phyloP scores from a whole-genome alignment of 2,113 vertebrate species.

The Bubalus kerabau region DNA sequence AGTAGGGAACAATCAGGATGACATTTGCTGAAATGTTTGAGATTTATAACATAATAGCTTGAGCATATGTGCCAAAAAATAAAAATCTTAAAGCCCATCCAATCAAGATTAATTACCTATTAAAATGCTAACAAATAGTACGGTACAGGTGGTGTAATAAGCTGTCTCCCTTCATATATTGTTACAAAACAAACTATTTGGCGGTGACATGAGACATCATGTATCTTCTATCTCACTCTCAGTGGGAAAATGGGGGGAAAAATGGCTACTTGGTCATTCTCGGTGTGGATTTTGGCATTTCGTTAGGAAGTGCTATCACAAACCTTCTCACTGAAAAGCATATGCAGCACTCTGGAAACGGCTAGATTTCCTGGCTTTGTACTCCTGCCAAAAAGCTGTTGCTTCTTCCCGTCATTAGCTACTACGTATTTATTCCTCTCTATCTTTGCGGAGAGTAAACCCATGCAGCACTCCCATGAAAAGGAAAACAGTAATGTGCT shows the following conservation, averaged over 20 bases:
- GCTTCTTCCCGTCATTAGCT: conserved; percentile 21
- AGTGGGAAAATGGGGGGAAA: conserved; percentile 67
- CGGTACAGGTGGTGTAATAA: conserved; percentile 76
- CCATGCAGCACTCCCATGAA: not conserved
- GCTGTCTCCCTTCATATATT: conserved; percentile 10
- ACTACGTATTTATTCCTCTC: not conserved
- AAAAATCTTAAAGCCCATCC: conserved; percentile 80
- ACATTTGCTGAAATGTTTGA: conserved; percentile 82
- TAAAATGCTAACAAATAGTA: conserved; percentile 74
- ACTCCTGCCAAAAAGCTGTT: conserved; percentile 53
- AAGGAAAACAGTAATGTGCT: conserved; percentile 34
- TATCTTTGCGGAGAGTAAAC: conserved; percentile 14
- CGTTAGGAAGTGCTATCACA: conserved; percentile 58
- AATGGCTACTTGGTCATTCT: conserved; percentile 45
- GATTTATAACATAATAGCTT: conserved; percentile 86
- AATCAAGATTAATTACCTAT: conserved; percentile 87
- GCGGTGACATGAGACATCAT: conserved; percentile 33
- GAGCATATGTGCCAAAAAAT: conserved; percentile 80
- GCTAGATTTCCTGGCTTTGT: conserved; percentile 68
- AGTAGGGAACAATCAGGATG: conserved; percentile 83
- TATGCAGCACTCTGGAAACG: conserved; percentile 61
- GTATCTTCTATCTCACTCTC: conserved; percentile 62
- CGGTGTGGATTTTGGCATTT: conserved; percentile 59
- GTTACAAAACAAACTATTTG: conserved; percentile 19
- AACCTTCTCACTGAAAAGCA: conserved; percentile 47